These are phyloP conservation scores for Hyles lineata DNA, from an alignment of 2,888 invertebrate species.

Conservation along the genomic window DNA sequence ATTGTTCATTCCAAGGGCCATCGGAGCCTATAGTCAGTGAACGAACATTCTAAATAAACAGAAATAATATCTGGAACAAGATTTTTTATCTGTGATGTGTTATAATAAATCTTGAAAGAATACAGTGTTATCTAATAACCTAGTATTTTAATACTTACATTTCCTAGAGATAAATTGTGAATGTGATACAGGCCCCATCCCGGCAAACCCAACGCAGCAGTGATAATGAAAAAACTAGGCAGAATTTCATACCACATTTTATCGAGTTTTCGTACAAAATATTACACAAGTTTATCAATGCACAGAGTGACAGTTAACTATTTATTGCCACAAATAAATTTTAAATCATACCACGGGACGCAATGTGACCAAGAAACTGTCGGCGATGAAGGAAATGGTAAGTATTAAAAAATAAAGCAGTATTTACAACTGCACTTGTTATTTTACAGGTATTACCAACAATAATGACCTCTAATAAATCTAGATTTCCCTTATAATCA, in stretches of 20 bases:
- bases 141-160: conserved; percentile 84
- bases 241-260: conserved; percentile 91
- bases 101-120: conserved; percentile 6
- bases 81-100: conserved; percentile 26
- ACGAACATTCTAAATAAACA: background rate
- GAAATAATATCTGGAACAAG: conserved; percentile 36
- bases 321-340: conserved; percentile 52
- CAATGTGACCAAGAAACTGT: background rate
- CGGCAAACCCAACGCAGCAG: conserved; percentile 85
- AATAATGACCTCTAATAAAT: too few relatives aligned
- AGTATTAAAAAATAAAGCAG: too few relatives aligned
- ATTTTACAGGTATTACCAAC: too few relatives aligned
- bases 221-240: conserved; percentile 86
- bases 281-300: conserved; percentile 43
- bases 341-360: conserved; percentile 37
- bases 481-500: too few relatives aligned
- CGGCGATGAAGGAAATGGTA: background rate
- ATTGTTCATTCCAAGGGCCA: background rate
- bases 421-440: too few relatives aligned
- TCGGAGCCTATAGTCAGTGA: background rate
- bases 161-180: conserved; percentile 86
- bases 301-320: conserved; percentile 47
- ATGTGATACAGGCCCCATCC: conserved; percentile 86
- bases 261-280: conserved; percentile 41
- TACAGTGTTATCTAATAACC: conserved; percentile 68